These are phyloP conservation scores for Neodontobutis hainanensis DNA, from an alignment of 2,113 vertebrate genomes.

Conservation along the genomic window DNA sequence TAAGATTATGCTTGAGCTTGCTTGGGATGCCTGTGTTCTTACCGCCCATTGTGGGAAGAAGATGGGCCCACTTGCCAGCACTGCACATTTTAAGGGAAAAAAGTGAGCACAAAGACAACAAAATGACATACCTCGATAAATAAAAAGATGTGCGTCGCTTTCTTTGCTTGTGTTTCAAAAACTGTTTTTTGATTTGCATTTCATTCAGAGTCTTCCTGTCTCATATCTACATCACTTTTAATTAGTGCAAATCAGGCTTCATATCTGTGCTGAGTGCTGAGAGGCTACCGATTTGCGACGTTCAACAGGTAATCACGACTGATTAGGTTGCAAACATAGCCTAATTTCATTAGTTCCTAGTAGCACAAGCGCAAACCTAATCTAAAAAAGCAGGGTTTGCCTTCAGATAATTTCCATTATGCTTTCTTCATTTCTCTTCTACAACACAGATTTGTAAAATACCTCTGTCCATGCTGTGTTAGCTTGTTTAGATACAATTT, in stretches of 20 bases:
- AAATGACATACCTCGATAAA: too few species aligned
- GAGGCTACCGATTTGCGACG: conserved; percentile 37
- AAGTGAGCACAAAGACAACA: too few species aligned
- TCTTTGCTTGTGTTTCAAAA: conserved; percentile 5
- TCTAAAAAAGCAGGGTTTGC: conserved; percentile 21
- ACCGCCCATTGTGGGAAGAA: too few species aligned
- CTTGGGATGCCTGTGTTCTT: too few species aligned
- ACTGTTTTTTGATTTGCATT: conserved; percentile 5
- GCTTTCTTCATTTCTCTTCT: neutral
- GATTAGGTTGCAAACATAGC: conserved; percentile 64
- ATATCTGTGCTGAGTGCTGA: conserved; percentile 31
- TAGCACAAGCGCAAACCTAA: conserved; percentile 46
- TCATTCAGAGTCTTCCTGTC: conserved; percentile 12
- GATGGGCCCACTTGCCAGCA: too few species aligned
- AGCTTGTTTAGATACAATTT: too few species aligned
- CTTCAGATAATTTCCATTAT: conserved; percentile 12
- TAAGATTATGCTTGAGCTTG: too few species aligned
- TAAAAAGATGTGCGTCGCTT: neutral
- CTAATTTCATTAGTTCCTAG: conserved; percentile 69
- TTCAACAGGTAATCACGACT: conserved; percentile 74
- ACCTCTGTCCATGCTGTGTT: conserved; percentile 3
- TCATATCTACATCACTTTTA: conserved; percentile 53
- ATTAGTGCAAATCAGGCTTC: conserved; percentile 55
- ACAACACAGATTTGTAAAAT: neutral
- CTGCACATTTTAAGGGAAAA: too few species aligned